Evolutionary conservation across 1,140 invertebrate genomes (phyloP).

Genomic region (Cydia fagiglandana): DNA sequence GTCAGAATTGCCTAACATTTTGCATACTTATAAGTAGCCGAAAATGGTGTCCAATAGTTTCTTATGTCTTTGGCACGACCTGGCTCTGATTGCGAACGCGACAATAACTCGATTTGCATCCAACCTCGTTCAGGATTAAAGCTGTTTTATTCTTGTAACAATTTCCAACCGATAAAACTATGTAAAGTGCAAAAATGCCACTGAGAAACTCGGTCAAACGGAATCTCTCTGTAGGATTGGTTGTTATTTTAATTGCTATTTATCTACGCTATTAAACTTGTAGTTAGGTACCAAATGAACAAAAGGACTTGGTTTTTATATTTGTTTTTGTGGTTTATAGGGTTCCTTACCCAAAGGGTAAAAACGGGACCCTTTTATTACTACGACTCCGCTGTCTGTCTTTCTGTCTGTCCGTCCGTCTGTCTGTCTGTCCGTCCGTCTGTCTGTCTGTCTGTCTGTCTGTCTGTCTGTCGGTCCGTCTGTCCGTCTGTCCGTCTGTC

Average conservation of each 20-base stretch:
- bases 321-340: no score
- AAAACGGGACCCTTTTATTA: no score
- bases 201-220: neutral
- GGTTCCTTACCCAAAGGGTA: no score
- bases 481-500: no score
- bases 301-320: neutral
- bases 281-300: neutral
- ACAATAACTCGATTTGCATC: slow-evolving; percentile 27
- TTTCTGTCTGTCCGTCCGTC: no score
- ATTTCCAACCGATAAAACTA: neutral
- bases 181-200: neutral
- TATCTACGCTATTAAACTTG: neutral
- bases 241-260: neutral
- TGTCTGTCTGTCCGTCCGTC: no score
- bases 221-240: neutral
- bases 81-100: slow-evolving; percentile 18
- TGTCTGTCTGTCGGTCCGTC: no score
- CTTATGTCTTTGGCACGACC: neutral
- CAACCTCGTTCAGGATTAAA: slow-evolving; percentile 1
- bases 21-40: no score
- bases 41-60: neutral
- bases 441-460: no score
- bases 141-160: slow-evolving; percentile 12
- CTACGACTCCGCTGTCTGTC: no score
- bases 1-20: no score